Evolutionary conservation across 2,113 vertebrate genomes (phyloP).

Genomic region (Seriola aureovittata): DNA sequence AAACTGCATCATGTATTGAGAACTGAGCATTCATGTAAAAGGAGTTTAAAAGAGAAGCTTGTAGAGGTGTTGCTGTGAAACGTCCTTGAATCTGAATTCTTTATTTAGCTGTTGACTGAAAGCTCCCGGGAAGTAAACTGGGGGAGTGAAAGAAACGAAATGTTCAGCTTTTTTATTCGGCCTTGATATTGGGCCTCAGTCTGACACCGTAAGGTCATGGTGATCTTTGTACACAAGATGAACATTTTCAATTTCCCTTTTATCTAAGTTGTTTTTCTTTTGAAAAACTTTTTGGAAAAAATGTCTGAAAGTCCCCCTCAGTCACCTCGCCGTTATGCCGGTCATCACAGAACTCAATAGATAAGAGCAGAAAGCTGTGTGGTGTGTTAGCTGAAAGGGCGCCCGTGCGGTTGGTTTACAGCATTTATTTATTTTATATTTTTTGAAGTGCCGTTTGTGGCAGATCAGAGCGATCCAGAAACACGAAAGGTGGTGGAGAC

Average conservation of each 20-base stretch:
- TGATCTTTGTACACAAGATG: constrained; percentile 47
- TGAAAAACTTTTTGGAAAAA: constrained; percentile 34
- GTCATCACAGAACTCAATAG: constrained; percentile 58
- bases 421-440: constrained; percentile 9
- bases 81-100: constrained; percentile 50
- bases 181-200: constrained; percentile 40
- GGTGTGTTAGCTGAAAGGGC: constrained; percentile 55
- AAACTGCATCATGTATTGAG: not conserved
- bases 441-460: constrained; percentile 32
- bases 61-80: not conserved
- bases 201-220: constrained; percentile 43
- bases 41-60: constrained; percentile 5
- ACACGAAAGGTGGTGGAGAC: constrained; percentile 41
- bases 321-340: constrained; percentile 42
- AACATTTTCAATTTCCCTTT: constrained; percentile 71
- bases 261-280: constrained; percentile 42
- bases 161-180: constrained; percentile 25
- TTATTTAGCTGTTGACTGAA: constrained; percentile 40
- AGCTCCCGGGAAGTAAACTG: constrained; percentile 25
- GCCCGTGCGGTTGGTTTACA: constrained; percentile 20
- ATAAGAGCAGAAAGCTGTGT: constrained; percentile 46
- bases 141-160: constrained; percentile 39
- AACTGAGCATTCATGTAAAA: not conserved
- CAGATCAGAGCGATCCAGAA: constrained; percentile 41
- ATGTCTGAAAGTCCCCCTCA: constrained; percentile 40